Percentiles rank a stretch among this genome's conserved stretches.
phyloP scores from a whole-genome alignment of 1,140 invertebrate genomes.

The Eurytemora carolleeae region DNA sequence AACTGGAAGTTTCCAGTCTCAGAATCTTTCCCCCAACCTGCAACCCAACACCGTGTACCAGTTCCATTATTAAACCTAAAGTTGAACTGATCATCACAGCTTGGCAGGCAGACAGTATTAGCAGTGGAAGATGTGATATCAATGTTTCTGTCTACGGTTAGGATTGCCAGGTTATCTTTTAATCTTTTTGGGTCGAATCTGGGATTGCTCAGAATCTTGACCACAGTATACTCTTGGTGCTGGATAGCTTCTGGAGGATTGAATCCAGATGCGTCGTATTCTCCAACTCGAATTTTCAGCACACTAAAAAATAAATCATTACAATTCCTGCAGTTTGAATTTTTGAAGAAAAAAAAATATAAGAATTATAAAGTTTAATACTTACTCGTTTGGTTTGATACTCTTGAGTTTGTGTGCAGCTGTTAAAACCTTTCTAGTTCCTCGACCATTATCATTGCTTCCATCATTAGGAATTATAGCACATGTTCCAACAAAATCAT shows the following conservation, averaged over 20 bases:
- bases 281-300: constrained; percentile 9
- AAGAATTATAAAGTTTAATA: too few species aligned
- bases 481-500: constrained; percentile 10
- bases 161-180: constrained; percentile 8
- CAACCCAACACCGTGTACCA: constrained; percentile 9
- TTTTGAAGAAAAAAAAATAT: too few species aligned
- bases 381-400: constrained; percentile 8
- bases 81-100: constrained; percentile 10
- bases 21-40: constrained; percentile 8
- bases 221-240: constrained; percentile 10
- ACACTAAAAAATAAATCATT: background rate
- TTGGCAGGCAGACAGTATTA: constrained; percentile 11
- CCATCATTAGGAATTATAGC: constrained; percentile 3
- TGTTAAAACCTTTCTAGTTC: constrained; percentile 12
- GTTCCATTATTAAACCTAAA: constrained; percentile 11
- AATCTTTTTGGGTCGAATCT: background rate
- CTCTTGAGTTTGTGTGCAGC: constrained; percentile 12
- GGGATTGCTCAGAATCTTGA: background rate
- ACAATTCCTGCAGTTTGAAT: too few species aligned
- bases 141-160: constrained; percentile 8
- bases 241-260: background rate
- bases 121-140: background rate
- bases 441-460: constrained; percentile 1
- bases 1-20: background rate
- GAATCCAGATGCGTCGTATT: constrained; percentile 10